These are phyloP conservation scores for Monodelphis domestica DNA, from an alignment of 2,797 vertebrate species.

Conservation along the genomic window DNA sequence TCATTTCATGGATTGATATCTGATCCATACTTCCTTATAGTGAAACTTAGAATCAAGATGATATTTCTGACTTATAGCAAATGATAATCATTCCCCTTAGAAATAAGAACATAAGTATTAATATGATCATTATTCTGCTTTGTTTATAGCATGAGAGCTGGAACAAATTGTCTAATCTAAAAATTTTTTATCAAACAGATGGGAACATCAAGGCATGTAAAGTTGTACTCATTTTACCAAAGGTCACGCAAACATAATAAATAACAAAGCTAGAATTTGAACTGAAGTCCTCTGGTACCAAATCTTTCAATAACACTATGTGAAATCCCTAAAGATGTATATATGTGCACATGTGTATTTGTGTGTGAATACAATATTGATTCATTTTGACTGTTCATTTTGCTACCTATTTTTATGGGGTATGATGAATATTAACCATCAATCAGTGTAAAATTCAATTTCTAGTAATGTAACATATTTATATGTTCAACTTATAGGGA, in stretches of 20 bases:
- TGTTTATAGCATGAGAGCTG: not conserved
- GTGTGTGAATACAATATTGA: not conserved
- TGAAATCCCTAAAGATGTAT: not conserved
- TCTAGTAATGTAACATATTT: not conserved
- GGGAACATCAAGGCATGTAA: not conserved
- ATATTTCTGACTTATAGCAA: not conserved
- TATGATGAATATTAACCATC: not conserved
- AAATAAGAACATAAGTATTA: not conserved
- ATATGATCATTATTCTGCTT: not conserved
- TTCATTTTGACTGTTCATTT: not conserved
- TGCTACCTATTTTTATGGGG: not conserved
- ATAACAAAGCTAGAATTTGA: not conserved
- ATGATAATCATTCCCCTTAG: not conserved
- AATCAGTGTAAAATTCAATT: not conserved
- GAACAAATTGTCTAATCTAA: not conserved
- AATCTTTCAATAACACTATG: not conserved
- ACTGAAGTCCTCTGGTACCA: not conserved
- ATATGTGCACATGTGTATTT: not conserved
- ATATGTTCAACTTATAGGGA: not conserved
- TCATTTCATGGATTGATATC: not conserved
- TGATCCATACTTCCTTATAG: not conserved
- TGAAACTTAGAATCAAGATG: not conserved
- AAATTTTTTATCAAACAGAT: not conserved
- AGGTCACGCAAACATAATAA: not conserved
- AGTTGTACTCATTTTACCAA: not conserved